Evolutionary conservation across 2,797 vertebrate genomes (phyloP).

Genomic region (Fringilla coelebs): DNA sequence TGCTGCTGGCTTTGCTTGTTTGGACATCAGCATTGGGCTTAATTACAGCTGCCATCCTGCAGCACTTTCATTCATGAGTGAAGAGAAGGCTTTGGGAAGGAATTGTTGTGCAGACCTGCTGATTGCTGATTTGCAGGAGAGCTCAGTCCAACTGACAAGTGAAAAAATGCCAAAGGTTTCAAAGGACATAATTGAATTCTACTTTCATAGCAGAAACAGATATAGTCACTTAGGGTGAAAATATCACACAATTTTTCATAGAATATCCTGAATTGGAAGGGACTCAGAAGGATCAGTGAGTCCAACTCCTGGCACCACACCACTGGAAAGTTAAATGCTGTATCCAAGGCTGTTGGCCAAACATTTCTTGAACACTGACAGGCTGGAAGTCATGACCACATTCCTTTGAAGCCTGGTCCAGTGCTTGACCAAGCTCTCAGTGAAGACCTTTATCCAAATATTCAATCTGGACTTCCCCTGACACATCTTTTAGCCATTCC

Average conservation of each 20-base stretch:
- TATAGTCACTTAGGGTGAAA: not conserved
- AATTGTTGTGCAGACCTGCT: not conserved
- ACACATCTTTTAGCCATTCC: not conserved
- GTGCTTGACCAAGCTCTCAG: not conserved
- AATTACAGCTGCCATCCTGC: not conserved
- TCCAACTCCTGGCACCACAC: not conserved
- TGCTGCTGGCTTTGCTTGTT: not conserved
- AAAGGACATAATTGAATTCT: not conserved
- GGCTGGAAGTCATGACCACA: not conserved
- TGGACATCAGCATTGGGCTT: not conserved
- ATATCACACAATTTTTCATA: rapidly evolving
- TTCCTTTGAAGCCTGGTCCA: not conserved
- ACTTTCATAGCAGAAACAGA: not conserved
- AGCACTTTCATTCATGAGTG: not conserved
- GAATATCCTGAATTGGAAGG: not conserved
- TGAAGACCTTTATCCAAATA: not conserved
- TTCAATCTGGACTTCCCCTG: not conserved
- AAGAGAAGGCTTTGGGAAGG: not conserved
- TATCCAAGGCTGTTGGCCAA: not conserved
- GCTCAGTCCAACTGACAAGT: not conserved
- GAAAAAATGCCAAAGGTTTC: not conserved
- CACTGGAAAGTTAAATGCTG: not conserved
- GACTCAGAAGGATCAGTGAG: rapidly evolving
- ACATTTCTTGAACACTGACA: not conserved
- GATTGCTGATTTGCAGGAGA: not conserved